Evolutionary conservation across 2,797 vertebrate species (phyloP).

Genomic region (Crax fasciolata): DNA sequence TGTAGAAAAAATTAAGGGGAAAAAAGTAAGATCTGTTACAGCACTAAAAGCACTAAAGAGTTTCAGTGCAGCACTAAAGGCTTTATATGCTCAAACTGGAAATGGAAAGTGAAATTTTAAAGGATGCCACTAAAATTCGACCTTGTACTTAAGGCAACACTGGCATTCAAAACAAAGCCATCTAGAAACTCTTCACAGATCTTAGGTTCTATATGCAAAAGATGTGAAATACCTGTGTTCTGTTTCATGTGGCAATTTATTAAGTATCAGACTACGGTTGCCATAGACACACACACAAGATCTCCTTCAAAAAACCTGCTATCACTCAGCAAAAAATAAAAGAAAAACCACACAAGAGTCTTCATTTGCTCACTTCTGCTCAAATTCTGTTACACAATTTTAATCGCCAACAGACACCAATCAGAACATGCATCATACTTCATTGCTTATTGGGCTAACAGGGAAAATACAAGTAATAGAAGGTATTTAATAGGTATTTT

Average conservation of each 20-base stretch:
- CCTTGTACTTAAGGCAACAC: neutral
- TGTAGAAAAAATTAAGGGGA: neutral
- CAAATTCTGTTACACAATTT: neutral
- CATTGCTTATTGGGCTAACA: neutral
- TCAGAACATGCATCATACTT: neutral
- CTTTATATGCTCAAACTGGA: neutral
- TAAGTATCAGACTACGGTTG: neutral
- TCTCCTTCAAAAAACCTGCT: neutral
- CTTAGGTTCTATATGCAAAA: neutral
- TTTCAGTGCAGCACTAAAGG: neutral
- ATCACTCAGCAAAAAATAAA: neutral
- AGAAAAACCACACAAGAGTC: neutral
- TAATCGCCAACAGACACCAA: fast-evolving
- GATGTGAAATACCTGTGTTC: neutral
- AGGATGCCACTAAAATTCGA: neutral
- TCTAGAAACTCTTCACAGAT: neutral
- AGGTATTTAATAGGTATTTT: neutral
- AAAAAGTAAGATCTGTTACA: neutral
- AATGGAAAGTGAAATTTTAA: neutral
- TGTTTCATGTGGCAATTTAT: neutral
- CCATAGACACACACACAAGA: neutral
- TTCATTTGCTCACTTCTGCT: neutral
- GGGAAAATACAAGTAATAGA: fast-evolving
- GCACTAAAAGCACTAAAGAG: neutral
- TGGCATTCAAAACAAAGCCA: neutral